Percentiles rank a stretch among this genome's conserved stretches.
phyloP scores from a whole-genome alignment of 2,888 invertebrate genomes.

The Oeneis ivallda region DNA sequence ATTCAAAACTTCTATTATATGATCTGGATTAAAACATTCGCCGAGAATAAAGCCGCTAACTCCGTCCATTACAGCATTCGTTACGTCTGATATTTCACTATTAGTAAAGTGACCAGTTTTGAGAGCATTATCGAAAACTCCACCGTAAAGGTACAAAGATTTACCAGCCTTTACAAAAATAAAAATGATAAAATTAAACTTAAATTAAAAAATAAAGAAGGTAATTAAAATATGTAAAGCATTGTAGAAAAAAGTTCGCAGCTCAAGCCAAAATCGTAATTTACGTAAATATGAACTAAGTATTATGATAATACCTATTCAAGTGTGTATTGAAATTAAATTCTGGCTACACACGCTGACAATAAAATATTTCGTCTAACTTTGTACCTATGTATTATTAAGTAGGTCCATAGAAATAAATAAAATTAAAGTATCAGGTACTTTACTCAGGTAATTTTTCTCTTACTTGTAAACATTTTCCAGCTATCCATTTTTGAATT shows the following conservation, averaged over 20 bases:
- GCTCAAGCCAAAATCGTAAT: no score
- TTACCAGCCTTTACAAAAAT: slow-evolving; percentile 55
- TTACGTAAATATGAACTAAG: no score
- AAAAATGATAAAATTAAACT: background rate
- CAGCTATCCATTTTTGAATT: slow-evolving; percentile 63
- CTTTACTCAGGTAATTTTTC: background rate
- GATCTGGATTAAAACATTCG: slow-evolving; percentile 45
- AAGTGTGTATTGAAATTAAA: no score
- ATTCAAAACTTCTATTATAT: slow-evolving; percentile 47
- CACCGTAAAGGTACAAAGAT: slow-evolving; percentile 62
- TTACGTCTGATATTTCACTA: slow-evolving; percentile 56
- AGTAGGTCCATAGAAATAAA: no score
- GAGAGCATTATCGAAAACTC: slow-evolving; percentile 50
- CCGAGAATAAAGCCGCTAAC: slow-evolving; percentile 58
- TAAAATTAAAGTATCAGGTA: no score
- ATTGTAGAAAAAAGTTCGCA: no score
- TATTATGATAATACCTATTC: no score
- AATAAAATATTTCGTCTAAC: no score
- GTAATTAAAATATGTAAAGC: background rate
- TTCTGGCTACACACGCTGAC: no score
- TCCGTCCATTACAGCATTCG: slow-evolving; percentile 62
- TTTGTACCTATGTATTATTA: no score
- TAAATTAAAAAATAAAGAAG: background rate
- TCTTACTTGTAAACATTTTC: slow-evolving; percentile 63
- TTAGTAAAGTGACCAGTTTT: slow-evolving; percentile 42